Base-by-base conservation (phyloP, 2,888 invertebrate species). In the Dinocampus coccinellae region DNA sequence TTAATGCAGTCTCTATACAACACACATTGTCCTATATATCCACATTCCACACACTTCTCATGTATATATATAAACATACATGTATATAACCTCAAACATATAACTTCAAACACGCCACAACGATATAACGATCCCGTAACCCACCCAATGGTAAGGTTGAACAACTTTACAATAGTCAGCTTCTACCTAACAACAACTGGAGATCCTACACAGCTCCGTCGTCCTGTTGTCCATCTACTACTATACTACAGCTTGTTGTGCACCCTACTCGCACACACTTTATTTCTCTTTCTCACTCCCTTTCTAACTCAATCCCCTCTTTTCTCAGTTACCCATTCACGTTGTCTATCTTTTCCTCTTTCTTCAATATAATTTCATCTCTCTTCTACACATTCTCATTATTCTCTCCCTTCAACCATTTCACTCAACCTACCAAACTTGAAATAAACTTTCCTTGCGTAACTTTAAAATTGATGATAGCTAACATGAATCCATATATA, bases 391-490 rank as follows among this genome's bases (percentile, higher is more conserved):
- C n/a, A n/a, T n/a, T 16, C 47, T 47, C 47, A 47, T 7, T 4
- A 7, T n/a, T 47, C 47, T n/a, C 16, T n/a, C 47, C 16, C 16
- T 47, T 20, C 47, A 47, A 16, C 20, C 16, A 16, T 47, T 47
- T 20, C 16, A 16, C 57, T 65, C 57, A 16, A 16, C 16, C 16
- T 16, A 16, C 47, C 16, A 47, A 47, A 47, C 53, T 42, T 65
- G 77, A 77, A 79, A 82, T 82, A 81, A 83, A 83, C 82, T 83
- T 81, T 78, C 77, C 70, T 76, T 77, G 77, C 75, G 77, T 79
- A 83, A 83, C 79, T 83, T 83, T 82, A 78, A 83, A 83, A 82
- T 83, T 83, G 81, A 82, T 83, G 82, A 80, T 82, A 79, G 75
- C 75, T 60, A 66, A 68, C 66, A n/a, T 64, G n/a, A n/a, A 47